These are phyloP conservation scores for Brenthis daphne DNA, from an alignment of 2,888 invertebrate genomes.

Conservation along the genomic window DNA sequence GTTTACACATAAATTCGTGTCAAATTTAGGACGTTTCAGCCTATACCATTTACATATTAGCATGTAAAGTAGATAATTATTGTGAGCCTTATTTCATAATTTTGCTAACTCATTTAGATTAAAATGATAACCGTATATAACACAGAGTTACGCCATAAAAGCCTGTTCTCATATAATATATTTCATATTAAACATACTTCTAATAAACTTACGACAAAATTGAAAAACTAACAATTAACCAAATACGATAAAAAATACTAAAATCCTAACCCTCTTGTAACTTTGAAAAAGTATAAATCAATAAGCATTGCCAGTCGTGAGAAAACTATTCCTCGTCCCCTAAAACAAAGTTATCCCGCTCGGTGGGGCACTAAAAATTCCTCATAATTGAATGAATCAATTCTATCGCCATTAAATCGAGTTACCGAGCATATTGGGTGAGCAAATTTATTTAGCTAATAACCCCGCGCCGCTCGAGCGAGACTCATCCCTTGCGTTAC, in stretches of 20 bases:
- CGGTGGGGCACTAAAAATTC: slow-evolving; percentile 80
- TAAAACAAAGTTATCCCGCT: slow-evolving; percentile 78
- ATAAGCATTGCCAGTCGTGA: slow-evolving; percentile 67
- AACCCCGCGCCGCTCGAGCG: slow-evolving; percentile 60
- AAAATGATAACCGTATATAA: too few species aligned
- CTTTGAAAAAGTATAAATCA: slow-evolving; percentile 47
- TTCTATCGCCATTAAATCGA: slow-evolving; percentile 82
- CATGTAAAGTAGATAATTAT: slow-evolving; percentile 14
- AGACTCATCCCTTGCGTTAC: slow-evolving; percentile 59
- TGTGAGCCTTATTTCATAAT: neutral
- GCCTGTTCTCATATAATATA: too few species aligned
- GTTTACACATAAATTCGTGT: slow-evolving; percentile 78
- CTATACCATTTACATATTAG: slow-evolving; percentile 35
- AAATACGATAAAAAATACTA: neutral
- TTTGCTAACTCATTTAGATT: too few species aligned
- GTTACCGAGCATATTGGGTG: slow-evolving; percentile 81
- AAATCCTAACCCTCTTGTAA: slow-evolving; percentile 2
- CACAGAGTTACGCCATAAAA: too few species aligned
- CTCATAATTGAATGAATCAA: slow-evolving; percentile 82
- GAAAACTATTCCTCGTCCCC: slow-evolving; percentile 72
- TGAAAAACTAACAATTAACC: neutral
- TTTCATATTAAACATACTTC: neutral
- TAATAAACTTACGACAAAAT: neutral
- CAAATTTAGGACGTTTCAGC: slow-evolving; percentile 67
- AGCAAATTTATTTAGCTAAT: slow-evolving; percentile 82